phyloP scores from a whole-genome alignment of 2,113 vertebrate genomes.

The Eolophus roseicapilla region DNA sequence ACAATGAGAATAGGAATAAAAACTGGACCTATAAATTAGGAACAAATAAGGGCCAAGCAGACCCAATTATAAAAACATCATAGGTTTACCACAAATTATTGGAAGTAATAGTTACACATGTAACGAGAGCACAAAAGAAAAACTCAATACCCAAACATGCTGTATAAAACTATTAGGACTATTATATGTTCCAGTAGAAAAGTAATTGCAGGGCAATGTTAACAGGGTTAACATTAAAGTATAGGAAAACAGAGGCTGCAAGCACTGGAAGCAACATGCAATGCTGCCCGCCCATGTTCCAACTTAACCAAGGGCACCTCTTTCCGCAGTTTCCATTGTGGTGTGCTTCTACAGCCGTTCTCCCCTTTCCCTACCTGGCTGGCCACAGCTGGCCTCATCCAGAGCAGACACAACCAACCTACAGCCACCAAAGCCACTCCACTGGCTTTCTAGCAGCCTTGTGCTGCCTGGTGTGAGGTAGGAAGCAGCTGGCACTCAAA shows the following conservation, averaged over 20 bases:
- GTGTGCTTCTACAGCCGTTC: neutral
- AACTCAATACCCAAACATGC: neutral
- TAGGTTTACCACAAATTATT: neutral
- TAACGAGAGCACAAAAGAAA: neutral
- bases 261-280: neutral
- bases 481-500: too few relatives aligned
- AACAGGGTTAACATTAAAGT: neutral
- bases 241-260: neutral
- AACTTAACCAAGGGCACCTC: neutral
- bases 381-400: neutral
- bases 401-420: neutral
- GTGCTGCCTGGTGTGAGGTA: accelerated
- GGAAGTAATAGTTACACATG: neutral
- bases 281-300: neutral
- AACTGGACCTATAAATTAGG: neutral
- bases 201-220: too few relatives aligned
- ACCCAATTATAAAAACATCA: neutral
- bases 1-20: neutral
- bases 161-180: neutral
- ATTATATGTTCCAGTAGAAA: neutral
- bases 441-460: neutral
- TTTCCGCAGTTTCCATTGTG: neutral
- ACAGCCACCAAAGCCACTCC: neutral
- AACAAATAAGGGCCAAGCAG: neutral
- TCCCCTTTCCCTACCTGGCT: neutral